Evolutionary conservation across 2,888 invertebrate genomes (phyloP), one percentile per base, ranked within the genome.

Genomic region (Apamea anceps): DNA sequence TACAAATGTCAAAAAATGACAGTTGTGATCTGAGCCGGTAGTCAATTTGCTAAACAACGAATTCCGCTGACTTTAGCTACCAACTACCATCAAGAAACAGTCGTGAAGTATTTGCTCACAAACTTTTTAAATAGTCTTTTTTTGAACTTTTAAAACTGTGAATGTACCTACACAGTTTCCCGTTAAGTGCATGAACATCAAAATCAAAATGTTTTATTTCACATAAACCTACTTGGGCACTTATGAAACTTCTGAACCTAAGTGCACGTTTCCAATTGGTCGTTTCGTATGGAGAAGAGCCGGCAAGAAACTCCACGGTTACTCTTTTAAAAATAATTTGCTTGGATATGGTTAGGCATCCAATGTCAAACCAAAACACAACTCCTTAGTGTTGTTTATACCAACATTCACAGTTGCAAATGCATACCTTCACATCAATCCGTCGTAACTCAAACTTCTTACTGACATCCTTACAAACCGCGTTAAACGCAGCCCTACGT

Each of bases 401-500:
- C 18, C 25, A 18, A 28, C 25, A 28, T 8, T 15, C 28, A 51
- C 25, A 63, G 18, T 66, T 42, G 25, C 42, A 75, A 65, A 45
- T 28, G 15, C 76, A 77, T 75, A 63, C 0, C n/a, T 70, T 8
- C 66, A 70, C 25, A 77, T 48, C 42, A 70, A 51, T 77, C 42
- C 1, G 21, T 72, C 68, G n/a, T 63, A 76, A 72, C 51, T 63
- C 51, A 25, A 45, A 57, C 18, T 45, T 63, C n/a, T n/a, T 21
- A 32, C 66, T 60, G 79, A 54, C 83, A 85, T 45, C 83, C 77
- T 48, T 65, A 73, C 32, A 68, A 80, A 80, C 67, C 80, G 83
- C 77, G 77, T 73, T 84, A 80, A 84, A 79, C 77, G 71, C 80
- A 76, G 70, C 70, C 81, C 82, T 86, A 91, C 90, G 90, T 88